Evolutionary conservation across 2,888 invertebrate genomes (phyloP).

Genomic region (Perizoma affinitatum): DNA sequence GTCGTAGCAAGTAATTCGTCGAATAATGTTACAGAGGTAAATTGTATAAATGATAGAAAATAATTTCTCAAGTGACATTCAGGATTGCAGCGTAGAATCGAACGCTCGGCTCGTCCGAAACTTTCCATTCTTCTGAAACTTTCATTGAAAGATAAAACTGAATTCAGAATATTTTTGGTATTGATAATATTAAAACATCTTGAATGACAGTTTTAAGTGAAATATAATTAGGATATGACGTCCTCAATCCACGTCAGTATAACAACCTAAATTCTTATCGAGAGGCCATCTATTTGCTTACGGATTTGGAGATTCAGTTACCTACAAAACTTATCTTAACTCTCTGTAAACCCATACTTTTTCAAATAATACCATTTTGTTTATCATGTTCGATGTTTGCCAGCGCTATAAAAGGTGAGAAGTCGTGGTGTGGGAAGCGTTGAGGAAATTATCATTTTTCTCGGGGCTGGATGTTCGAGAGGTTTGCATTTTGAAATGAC

Average conservation of each 20-base stretch:
- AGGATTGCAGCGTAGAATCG: constrained; percentile 48
- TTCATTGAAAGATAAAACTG: constrained; percentile 30
- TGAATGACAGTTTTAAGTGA: neutral
- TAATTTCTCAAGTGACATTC: constrained; percentile 62
- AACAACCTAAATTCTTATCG: no score
- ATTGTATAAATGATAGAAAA: constrained; percentile 41
- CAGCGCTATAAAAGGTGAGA: constrained; percentile 34
- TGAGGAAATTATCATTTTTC: constrained; percentile 70
- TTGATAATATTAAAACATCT: constrained; percentile 23
- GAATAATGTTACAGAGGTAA: constrained; percentile 4
- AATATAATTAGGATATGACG: neutral
- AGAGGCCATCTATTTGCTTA: no score
- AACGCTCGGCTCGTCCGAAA: constrained; percentile 35
- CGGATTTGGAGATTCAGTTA: no score
- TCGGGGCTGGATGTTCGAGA: constrained; percentile 47
- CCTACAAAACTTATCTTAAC: no score
- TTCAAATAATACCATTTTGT: constrained; percentile 8
- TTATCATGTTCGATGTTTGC: constrained; percentile 22
- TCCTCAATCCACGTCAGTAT: no score
- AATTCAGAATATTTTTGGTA: constrained; percentile 24
- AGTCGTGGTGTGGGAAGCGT: constrained; percentile 30
- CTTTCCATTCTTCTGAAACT: constrained; percentile 37
- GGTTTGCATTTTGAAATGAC: constrained; percentile 73
- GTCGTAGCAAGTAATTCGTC: neutral
- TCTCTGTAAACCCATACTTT: constrained; percentile 4